Evolutionary conservation across 2,888 invertebrate species (phyloP).

Genomic region (Ophioninae sp.): DNA sequence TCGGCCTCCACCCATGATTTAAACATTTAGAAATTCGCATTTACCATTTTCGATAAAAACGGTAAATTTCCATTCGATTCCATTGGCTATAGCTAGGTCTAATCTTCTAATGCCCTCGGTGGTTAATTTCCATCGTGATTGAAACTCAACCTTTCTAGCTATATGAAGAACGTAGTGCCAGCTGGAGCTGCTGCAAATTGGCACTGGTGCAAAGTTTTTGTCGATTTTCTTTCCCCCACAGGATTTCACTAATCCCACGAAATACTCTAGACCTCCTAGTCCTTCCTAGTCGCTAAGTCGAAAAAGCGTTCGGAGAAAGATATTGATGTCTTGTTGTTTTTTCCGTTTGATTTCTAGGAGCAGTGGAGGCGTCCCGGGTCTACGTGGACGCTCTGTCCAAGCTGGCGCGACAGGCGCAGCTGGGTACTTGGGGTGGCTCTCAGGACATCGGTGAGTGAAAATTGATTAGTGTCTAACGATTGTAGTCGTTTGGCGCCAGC

Average conservation of each 20-base stretch:
- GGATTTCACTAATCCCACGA: neutral
- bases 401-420: slow-evolving; percentile 93
- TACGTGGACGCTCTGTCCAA: slow-evolving; percentile 95
- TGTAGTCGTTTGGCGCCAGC: slow-evolving; percentile 53
- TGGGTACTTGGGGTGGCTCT: slow-evolving; percentile 94
- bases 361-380: slow-evolving; percentile 92
- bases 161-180: neutral
- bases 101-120: neutral
- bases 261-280: neutral
- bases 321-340: slow-evolving; percentile 15
- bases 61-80: neutral
- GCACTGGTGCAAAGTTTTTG: neutral
- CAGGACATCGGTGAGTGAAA: slow-evolving; percentile 91
- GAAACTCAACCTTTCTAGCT: neutral
- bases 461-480: slow-evolving; percentile 67
- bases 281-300: neutral
- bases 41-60: neutral
- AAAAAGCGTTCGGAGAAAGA: slow-evolving; percentile 26
- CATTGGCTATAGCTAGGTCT: neutral
- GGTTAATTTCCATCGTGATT: neutral
- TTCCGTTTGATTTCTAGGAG: slow-evolving; percentile 84
- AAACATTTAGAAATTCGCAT: neutral
- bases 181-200: neutral
- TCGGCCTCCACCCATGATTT: too few relatives aligned
- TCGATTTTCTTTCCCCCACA: neutral